These are phyloP conservation scores for Agonopterix subpropinquella DNA, from an alignment of 2,888 invertebrate genomes.

Conservation along the genomic window DNA sequence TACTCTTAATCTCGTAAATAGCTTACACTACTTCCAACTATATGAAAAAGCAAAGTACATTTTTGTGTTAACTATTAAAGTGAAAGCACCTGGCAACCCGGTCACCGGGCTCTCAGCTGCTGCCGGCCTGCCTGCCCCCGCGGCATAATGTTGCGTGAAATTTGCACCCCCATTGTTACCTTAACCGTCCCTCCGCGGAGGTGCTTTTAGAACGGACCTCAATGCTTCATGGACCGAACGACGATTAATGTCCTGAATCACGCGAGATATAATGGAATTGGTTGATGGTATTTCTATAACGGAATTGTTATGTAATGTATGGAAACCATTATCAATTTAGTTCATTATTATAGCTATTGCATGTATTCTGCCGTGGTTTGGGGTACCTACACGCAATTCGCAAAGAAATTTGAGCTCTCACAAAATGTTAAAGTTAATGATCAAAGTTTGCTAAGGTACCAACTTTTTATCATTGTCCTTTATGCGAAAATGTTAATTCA, in stretches of 20 bases:
- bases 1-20: no score
- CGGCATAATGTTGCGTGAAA: conserved; percentile 70
- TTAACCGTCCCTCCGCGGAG: conserved; percentile 39
- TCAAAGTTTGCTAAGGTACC: conserved; percentile 4
- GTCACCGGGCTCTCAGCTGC: not conserved
- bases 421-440: conserved; percentile 7
- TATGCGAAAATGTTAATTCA: no score
- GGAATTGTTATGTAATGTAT: not conserved
- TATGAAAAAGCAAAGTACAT: no score
- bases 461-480: no score
- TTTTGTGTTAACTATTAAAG: no score
- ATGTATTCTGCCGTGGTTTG: no score
- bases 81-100: not conserved
- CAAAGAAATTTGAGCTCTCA: conserved; percentile 3
- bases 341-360: no score
- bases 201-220: conserved; percentile 41
- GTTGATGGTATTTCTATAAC: not conserved
- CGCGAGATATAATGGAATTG: conserved; percentile 4
- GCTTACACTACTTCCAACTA: no score
- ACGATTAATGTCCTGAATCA: conserved; percentile 30
- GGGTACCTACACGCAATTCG: not conserved
- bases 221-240: conserved; percentile 41
- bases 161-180: conserved; percentile 61
- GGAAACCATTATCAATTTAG: not conserved
- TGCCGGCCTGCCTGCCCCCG: conserved; percentile 3